Conservation (phyloP, 2,797 vertebrate species). For the Channa striata region DNA sequence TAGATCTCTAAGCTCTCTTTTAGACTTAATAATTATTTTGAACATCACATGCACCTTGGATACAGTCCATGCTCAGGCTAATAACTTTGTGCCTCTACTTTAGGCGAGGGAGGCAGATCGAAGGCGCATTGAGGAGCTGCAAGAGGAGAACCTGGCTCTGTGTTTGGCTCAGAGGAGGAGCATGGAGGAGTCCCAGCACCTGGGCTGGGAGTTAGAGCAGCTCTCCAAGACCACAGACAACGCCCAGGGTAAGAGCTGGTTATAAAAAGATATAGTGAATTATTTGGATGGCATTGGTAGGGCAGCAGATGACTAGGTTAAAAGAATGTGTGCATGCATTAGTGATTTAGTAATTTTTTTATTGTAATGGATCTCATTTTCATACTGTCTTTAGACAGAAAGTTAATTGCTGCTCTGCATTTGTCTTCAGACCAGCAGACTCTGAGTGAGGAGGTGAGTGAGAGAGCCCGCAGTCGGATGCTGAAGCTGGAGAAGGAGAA, state of each 20-base stretch:
- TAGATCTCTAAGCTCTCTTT: background rate
- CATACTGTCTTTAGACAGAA: background rate
- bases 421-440: constrained; percentile 87
- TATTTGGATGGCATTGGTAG: background rate
- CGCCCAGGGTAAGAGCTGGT: constrained; percentile 85
- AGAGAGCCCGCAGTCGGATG: constrained; percentile 89
- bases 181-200: constrained; percentile 95
- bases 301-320: background rate
- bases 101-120: constrained; percentile 91
- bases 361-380: background rate
- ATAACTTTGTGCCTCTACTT: constrained; percentile 14
- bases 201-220: constrained; percentile 96
- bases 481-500: constrained; percentile 95
- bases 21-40: background rate
- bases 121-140: constrained; percentile 92
- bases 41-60: background rate
- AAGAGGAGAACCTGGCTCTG: constrained; percentile 94
- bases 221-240: constrained; percentile 90
- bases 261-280: background rate
- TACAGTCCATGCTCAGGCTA: background rate
- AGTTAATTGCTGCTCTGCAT: constrained; percentile 13
- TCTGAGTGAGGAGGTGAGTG: constrained; percentile 92
- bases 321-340: background rate
- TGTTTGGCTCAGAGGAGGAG: constrained; percentile 95
- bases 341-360: background rate